A percentile compares a stretch with the other conserved stretches of the same genome.
Conservation (phyloP, 2,888 invertebrate species). For the Protodeltote pygarga region DNA sequence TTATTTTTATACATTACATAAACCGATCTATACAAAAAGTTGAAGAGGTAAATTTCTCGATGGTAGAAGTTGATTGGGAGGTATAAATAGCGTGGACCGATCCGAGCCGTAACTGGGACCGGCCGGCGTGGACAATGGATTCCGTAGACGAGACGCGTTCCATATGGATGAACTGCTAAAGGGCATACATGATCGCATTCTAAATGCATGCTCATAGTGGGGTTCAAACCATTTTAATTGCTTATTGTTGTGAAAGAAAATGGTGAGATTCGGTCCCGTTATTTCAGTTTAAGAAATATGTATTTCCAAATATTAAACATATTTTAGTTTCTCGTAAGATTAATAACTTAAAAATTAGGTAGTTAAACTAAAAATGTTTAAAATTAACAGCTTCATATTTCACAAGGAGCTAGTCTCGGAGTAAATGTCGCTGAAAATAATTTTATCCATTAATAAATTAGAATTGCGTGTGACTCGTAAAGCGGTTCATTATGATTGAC, state of each 20-base stretch:
- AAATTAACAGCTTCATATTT: slow-evolving; percentile 13
- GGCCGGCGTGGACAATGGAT: slow-evolving; percentile 80
- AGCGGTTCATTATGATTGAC: slow-evolving; percentile 21
- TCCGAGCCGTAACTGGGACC: slow-evolving; percentile 53
- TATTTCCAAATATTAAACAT: background rate
- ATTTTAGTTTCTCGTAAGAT: background rate
- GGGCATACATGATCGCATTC: slow-evolving; percentile 68
- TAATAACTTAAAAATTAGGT: no score
- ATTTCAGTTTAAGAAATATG: no score
- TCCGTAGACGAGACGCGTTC: slow-evolving; percentile 81
- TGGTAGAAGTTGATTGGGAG: slow-evolving; percentile 70
- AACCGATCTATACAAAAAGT: slow-evolving; percentile 49
- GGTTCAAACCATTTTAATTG: slow-evolving; percentile 41
- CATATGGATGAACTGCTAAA: slow-evolving; percentile 83
- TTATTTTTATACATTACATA: slow-evolving; percentile 48
- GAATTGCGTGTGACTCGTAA: slow-evolving; percentile 11
- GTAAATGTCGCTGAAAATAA: slow-evolving; percentile 20
- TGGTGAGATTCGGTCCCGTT: background rate
- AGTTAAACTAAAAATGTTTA: slow-evolving; percentile 6
- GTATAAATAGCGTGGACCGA: slow-evolving; percentile 78
- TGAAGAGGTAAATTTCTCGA: slow-evolving; percentile 63
- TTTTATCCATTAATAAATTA: slow-evolving; percentile 18
- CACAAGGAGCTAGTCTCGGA: slow-evolving; percentile 3
- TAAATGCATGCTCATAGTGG: slow-evolving; percentile 55
- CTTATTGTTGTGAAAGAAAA: slow-evolving; percentile 37